These are phyloP conservation scores for Conus canariensis DNA, from an alignment of 2,888 invertebrate species.

Conservation along the genomic window DNA sequence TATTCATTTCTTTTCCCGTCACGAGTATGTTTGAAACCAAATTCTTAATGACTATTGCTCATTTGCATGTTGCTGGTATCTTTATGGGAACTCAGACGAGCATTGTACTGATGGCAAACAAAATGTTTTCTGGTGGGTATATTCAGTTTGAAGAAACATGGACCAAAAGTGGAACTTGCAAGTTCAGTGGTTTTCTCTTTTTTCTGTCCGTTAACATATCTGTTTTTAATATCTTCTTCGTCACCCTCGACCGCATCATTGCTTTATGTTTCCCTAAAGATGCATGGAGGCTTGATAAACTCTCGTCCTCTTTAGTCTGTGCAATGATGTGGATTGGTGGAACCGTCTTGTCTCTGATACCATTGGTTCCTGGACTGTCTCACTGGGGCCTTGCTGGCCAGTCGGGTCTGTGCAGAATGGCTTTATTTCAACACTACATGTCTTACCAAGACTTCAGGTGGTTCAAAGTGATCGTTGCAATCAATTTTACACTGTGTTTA, in stretches of 20 bases:
- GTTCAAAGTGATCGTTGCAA: conserved; percentile 70
- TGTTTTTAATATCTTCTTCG: background rate
- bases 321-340: background rate
- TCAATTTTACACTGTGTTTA: conserved; percentile 71
- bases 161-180: no score
- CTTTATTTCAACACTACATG: conserved; percentile 69
- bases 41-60: background rate
- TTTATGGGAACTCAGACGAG: background rate
- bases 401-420: background rate
- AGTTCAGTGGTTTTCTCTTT: no score
- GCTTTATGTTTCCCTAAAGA: background rate
- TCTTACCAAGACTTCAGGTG: conserved; percentile 75
- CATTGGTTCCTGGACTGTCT: background rate
- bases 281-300: background rate
- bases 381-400: no score
- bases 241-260: background rate
- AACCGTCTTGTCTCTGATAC: background rate
- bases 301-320: background rate
- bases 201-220: background rate
- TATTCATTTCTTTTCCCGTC: background rate
- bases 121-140: background rate
- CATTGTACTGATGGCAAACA: background rate
- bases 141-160: no score
- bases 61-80: background rate
- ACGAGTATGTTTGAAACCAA: background rate